Evolutionary conservation across 2,888 invertebrate species (phyloP).

Genomic region (Amiota mariae): DNA sequence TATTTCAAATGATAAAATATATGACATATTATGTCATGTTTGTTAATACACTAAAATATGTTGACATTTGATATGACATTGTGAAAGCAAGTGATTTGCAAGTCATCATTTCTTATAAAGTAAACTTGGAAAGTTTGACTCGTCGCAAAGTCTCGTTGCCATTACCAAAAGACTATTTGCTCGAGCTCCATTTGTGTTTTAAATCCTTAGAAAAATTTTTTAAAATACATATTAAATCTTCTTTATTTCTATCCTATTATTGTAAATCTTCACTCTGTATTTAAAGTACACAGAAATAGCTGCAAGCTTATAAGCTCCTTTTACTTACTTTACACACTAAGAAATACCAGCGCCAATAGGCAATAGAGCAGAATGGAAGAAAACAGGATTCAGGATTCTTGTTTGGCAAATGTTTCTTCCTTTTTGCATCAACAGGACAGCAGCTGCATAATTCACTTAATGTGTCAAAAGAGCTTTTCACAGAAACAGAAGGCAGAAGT

Average conservation of each 20-base stretch:
- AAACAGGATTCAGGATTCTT: conserved; percentile 15
- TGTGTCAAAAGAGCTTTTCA: conserved; percentile 31
- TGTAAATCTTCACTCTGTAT: not conserved
- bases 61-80: too few relatives aligned
- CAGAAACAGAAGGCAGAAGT: not conserved
- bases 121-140: not conserved
- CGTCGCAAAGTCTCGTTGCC: too few relatives aligned
- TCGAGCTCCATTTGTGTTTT: too few relatives aligned
- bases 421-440: not conserved
- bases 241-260: not conserved
- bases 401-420: conserved; percentile 15
- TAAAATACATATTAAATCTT: not conserved
- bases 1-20: not conserved
- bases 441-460: conserved; percentile 52
- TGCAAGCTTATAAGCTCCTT: not conserved
- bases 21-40: not conserved
- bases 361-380: not conserved
- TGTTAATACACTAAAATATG: not conserved
- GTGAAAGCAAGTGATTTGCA: too few relatives aligned
- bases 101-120: too few relatives aligned
- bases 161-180: too few relatives aligned
- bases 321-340: too few relatives aligned
- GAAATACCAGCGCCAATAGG: too few relatives aligned
- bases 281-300: too few relatives aligned
- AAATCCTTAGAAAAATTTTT: too few relatives aligned